phyloP scores from a whole-genome alignment of 2,797 vertebrate genomes.

The Philypnodon macrostomus region DNA sequence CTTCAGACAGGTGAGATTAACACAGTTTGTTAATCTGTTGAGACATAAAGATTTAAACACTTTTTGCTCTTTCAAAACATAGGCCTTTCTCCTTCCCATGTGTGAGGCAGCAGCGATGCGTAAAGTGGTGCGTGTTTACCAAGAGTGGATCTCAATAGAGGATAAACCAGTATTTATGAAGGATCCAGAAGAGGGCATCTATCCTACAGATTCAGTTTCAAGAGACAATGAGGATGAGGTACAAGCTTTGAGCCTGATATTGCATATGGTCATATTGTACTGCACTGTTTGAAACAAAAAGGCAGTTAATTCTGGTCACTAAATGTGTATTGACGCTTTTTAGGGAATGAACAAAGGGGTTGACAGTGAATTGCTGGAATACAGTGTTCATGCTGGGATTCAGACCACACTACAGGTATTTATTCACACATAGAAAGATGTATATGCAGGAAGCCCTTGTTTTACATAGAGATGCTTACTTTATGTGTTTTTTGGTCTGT shows the following conservation, averaged over 20 bases:
- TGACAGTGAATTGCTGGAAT: constrained; percentile 82
- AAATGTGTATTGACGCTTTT: constrained; percentile 12
- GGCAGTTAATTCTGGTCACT: neutral
- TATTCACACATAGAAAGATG: neutral
- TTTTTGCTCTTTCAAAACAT: neutral
- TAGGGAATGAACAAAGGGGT: constrained; percentile 79
- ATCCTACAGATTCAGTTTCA: constrained; percentile 56
- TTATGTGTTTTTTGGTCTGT: neutral
- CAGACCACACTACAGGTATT: constrained; percentile 92
- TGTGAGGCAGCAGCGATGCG: constrained; percentile 98
- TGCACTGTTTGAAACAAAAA: neutral
- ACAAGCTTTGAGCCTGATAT: constrained; percentile 13
- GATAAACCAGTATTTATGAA: constrained; percentile 97
- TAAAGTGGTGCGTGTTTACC: constrained; percentile 95
- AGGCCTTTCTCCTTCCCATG: constrained; percentile 96
- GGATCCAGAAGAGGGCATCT: constrained; percentile 85
- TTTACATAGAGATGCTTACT: neutral
- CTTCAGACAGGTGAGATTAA: constrained; percentile 89
- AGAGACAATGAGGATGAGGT: constrained; percentile 86
- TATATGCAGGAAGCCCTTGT: neutral
- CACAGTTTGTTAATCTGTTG: neutral
- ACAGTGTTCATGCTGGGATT: constrained; percentile 87
- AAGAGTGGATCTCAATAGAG: constrained; percentile 97
- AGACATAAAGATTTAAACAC: too few species aligned
- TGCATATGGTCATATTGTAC: too few species aligned